Base-by-base conservation (phyloP, 2,797 vertebrate genomes). In the Cuculus canorus region DNA sequence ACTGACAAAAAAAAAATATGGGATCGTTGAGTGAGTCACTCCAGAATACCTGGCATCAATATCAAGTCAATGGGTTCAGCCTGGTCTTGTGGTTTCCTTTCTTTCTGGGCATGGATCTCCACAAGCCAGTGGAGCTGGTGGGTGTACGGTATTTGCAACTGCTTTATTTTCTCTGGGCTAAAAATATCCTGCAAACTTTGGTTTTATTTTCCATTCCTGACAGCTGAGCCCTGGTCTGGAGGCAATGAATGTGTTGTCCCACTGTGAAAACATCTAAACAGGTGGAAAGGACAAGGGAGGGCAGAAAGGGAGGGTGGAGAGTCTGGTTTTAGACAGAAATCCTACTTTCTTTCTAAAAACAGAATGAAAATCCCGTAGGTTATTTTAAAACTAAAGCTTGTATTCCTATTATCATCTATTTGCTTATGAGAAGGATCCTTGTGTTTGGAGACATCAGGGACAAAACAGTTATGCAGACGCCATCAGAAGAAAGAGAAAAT, bases 231-330 rank as follows among this genome's bases (percentile, higher is more conserved):
- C 71, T 4, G 68, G 82, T 92, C 79, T 90, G 77, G 61, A 88
- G 88, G 87, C 93, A 96, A 91, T 90, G 92, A 95, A 92, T 94
- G 82, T 80, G 90, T 94, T 97, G 95, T 97, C 96, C 97, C 88
- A 97, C 95, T 97, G 96, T 97, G 91, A 94, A 97, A 93, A 86
- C 66, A 94, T 96, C 94, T 85, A 90, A 97, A 96, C 96, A 97
- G 97, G 97, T 97, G 97, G 96, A 96, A 93, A 93, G 71, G 91
- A 92, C 82, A 95, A 95, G 92, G 80, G 72, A 95, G 82, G 57
- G 57, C 76, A 88, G 68, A 86, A 79, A 82, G 70, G 75, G 77
- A 94, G 79, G 87, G 85, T 73, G 77, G 48, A 47, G 78, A 73
- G 71, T 63, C 78, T 93, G 65, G 32, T 17, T 89, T 94, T 75